Conservation (phyloP, 2,888 invertebrate genomes). For the Nomada ruficornis region DNA sequence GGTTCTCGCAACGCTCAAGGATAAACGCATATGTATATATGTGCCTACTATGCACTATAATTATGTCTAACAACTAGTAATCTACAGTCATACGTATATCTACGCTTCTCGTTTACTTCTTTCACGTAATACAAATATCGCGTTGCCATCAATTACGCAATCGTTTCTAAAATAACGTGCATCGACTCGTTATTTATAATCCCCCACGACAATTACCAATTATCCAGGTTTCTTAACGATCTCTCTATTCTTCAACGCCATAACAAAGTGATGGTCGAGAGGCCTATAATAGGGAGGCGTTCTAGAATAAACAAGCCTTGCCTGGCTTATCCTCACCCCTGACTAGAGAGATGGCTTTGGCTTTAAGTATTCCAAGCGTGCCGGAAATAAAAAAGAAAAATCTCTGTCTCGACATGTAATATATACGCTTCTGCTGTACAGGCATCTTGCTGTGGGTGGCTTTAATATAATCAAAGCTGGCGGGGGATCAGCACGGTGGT, state of each 20-base stretch:
- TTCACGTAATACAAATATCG: neutral
- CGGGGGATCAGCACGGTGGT: neutral
- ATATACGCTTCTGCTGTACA: too few relatives aligned
- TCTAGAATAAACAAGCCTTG: conserved; percentile 32
- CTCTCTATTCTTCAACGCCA: neutral
- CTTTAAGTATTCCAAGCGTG: conserved; percentile 22
- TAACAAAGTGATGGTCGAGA: conserved; percentile 13
- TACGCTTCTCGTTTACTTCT: neutral
- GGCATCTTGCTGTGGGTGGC: too few relatives aligned
- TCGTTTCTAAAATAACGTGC: neutral
- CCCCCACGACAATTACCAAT: neutral
- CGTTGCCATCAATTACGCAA: neutral
- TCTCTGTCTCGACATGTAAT: neutral
- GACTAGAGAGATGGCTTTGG: neutral
- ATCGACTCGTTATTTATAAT: conserved; percentile 20
- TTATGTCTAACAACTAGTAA: too few relatives aligned
- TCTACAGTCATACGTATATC: too few relatives aligned
- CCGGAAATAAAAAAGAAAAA: neutral
- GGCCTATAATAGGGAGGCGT: conserved; percentile 20
- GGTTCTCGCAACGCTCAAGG: neutral
- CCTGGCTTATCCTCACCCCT: conserved; percentile 4
- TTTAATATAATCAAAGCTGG: neutral
- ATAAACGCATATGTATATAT: neutral
- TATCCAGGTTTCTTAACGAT: conserved; percentile 3
- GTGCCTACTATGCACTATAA: neutral